Evolutionary conservation across 2,797 vertebrate genomes (phyloP), one percentile per base, ranked within the genome.

Genomic region (Psittacula echo): DNA sequence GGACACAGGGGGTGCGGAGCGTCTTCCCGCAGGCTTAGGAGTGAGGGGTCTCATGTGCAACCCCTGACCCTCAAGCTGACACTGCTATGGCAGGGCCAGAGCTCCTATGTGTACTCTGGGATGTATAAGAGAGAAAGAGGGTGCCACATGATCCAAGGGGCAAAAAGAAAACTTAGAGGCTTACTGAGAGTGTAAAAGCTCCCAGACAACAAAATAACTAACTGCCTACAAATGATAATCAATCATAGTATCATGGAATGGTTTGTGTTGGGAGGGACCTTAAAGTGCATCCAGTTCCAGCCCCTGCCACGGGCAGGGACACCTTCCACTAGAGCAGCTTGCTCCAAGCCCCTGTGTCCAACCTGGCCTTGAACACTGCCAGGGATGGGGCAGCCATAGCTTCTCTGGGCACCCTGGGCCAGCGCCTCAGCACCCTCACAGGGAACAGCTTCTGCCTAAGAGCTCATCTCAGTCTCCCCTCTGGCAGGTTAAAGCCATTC

Each of bases 1-100:
- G 19, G 30, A 54, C 19, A 9, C 53, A 18, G 27, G 27, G 11
- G 13, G 7, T 3, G 32, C 10, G 7, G 30, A 32, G 42, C 11
- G 0, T 7, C 20, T 4, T 9, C 27, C 65, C 15, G 20, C 62
- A 2, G 53, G 9, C 2, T n/a, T 1, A 0, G 64, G 72, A 45
- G 6, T 3, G 2, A 14, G 0, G 34, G 44, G 47, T 68, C 68
- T n/a, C 41, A 10, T 5, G 27, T 56, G 29, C 48, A 21, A 24
- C 5, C 19, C 10, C 13, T 1, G 26, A 0, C 9, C 42, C 42
- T 42, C n/a, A 7, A 26, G 39, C 2, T 2, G 19, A 11, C 6
- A 4, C 29, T 20, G 44, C 34, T 2, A 22, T 1, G 47, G 11
- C 62, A 24, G 76, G 29, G 34, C 39, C 67, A 13, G 7, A 22